Base-by-base conservation (phyloP, 1,140 invertebrate species). In the Doryteuthis pealeii region DNA sequence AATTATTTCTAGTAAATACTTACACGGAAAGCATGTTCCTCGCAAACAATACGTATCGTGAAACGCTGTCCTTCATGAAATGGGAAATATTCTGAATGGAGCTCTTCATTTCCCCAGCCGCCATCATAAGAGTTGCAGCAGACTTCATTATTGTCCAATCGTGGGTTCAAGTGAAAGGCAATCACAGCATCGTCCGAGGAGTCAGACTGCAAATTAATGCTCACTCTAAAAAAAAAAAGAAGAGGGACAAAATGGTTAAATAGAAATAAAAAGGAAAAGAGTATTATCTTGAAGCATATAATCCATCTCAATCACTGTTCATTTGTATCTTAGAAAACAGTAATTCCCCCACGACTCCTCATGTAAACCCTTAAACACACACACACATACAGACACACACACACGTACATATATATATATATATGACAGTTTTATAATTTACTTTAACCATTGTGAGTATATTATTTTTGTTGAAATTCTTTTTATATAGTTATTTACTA, bases 151-250 rank as follows among this genome's bases (percentile, higher is more conserved):
- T 82, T 70, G 71, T 80, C 77, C 71, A 79, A 81, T 32, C 84
- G 76, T 12, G 84, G 84, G 87, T 95, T 95, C 66, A 96, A 91
- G 84, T 96, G 94, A 32, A 96, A 89, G 0, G 92, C 93, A 66
- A 95, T 90, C 82, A 94, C 93, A 66, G 77, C 73, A 40, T 76
- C 71, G 22, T 71, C 72, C 5, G 69, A 68, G 15, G 58, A 8
- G 18, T 72, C 73, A 30, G 69, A 43, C 66, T 77, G 76, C 8
- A 79, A 58, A 54, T 79, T 79, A 43, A 79, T 76, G 45, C 73
- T 76, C 70, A 79, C 77, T 15, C 78, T 79, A 49, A 31, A 73
- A 70, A 26, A 15, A 22, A 22, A 71, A 66, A 40, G 26, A 65
- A 66, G n/a, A 22, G 32, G 10, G 10, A 40, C n/a, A 40, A 40